Percentiles rank a stretch among this genome's conserved stretches.
These are phyloP conservation scores for Orthonevra nobilis DNA, from an alignment of 2,888 invertebrate genomes.

Conservation along the genomic window DNA sequence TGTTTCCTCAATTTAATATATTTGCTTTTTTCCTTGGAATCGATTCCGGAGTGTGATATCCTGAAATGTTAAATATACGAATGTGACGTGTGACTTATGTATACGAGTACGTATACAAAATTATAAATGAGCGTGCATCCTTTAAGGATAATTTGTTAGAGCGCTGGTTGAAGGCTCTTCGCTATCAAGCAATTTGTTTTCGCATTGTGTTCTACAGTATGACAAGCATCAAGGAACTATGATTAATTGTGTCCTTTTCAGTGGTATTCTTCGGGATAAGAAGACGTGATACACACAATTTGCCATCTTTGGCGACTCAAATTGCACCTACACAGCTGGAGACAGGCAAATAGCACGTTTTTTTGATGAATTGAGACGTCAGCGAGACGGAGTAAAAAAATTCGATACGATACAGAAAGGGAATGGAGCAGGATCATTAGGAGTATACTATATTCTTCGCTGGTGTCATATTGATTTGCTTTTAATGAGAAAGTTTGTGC, in stretches of 20 bases:
- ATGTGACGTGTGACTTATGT: slow-evolving; percentile 13
- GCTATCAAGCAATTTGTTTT: slow-evolving; percentile 28
- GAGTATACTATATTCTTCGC: background rate
- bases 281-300: background rate
- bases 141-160: slow-evolving; percentile 27
- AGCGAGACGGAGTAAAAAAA: background rate
- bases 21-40: too few relatives aligned
- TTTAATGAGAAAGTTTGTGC: too few relatives aligned
- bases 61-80: slow-evolving; percentile 21
- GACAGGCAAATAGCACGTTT: slow-evolving; percentile 3
- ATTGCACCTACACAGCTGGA: slow-evolving; percentile 19
- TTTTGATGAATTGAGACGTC: slow-evolving; percentile 51
- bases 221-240: slow-evolving; percentile 30
- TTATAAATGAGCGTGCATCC: slow-evolving; percentile 1
- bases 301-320: background rate
- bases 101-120: too few relatives aligned
- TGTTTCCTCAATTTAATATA: too few relatives aligned
- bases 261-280: slow-evolving; percentile 7
- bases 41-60: slow-evolving; percentile 54
- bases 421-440: background rate
- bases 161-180: background rate
- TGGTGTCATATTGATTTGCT: too few relatives aligned
- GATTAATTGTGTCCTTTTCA: slow-evolving; percentile 53
- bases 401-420: background rate
- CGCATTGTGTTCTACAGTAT: slow-evolving; percentile 15